Evolutionary conservation across 2,888 invertebrate species (phyloP), one percentile per base, ranked within the genome.

Genomic region (Hydropsyche betteni): DNA sequence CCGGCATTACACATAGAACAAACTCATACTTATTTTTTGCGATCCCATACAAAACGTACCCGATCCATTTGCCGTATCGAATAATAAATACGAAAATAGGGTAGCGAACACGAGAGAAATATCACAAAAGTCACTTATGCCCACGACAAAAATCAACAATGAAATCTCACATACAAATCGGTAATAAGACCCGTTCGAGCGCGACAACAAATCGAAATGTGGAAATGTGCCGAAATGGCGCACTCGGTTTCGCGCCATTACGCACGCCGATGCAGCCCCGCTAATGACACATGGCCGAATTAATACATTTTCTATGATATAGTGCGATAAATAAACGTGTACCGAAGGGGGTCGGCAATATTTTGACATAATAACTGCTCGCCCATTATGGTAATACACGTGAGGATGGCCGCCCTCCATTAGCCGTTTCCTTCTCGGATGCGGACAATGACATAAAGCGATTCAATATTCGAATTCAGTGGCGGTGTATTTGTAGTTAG

Each of bases 341-440:
- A 24, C 16, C 8, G 58, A 24, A 24, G 58, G 14, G 58, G 16
- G 4, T n/a, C 36, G 76, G 76, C 73, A 79, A 79, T 79, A 79
- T 79, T 79, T 79, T 77, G 79, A 79, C 79, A 77, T 73, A 77
- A 76, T 77, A 76, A 75, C 77, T 44, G 72, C 33, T 14, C 55
- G 44, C 34, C 75, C 69, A 73, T 79, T 79, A 79, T 77, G 79
- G 74, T 79, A 79, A 79, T 77, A 74, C 75, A 77, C 77, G 77
- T 77, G 76, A 64, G 36, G 61, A 72, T 12, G 69, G 69, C 53
- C 75, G 64, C 69, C 36, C 75, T 68, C 75, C 76, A 75, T 78
- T 78, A 76, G 76, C 55, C 58, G 52, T 38, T 74, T 72, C 70
- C 75, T 75, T 69, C 68, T 68, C 36, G 61, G 52, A 16, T 69